phyloP scores from a whole-genome alignment of 2,113 vertebrate genomes.

The Protobothrops flavoviridis region DNA sequence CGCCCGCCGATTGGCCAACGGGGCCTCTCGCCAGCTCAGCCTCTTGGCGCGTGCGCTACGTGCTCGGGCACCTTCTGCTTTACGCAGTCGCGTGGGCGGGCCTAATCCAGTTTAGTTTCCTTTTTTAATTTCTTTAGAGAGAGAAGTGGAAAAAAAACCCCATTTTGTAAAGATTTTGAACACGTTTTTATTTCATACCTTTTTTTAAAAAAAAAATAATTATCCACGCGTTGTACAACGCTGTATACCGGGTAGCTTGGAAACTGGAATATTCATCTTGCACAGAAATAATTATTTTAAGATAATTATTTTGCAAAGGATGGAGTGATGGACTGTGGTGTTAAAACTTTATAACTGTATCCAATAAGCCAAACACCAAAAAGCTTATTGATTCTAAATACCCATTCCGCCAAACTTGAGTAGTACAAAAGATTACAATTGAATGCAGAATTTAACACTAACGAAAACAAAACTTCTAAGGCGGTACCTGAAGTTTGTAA shows the following conservation, averaged over 20 bases:
- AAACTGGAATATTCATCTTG: neutral
- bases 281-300: neutral
- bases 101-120: neutral
- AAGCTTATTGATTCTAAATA: neutral
- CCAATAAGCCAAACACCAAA: neutral
- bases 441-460: neutral
- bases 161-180: accelerated
- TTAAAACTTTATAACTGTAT: neutral
- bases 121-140: neutral
- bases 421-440: neutral
- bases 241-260: neutral
- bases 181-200: no score
- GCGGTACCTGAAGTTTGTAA: neutral
- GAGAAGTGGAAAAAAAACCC: conserved; percentile 32
- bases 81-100: neutral
- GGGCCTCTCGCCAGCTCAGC: conserved; percentile 35
- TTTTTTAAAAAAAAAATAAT: neutral
- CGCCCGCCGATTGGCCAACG: neutral
- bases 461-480: neutral
- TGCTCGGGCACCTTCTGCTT: conserved; percentile 3
- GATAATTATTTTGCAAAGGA: neutral
- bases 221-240: neutral
- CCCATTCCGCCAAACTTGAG: neutral
- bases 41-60: conserved; percentile 57
- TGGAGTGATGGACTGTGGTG: neutral